phyloP scores from a whole-genome alignment of 2,797 vertebrate genomes.

The Tragelaphus eurycerus region DNA sequence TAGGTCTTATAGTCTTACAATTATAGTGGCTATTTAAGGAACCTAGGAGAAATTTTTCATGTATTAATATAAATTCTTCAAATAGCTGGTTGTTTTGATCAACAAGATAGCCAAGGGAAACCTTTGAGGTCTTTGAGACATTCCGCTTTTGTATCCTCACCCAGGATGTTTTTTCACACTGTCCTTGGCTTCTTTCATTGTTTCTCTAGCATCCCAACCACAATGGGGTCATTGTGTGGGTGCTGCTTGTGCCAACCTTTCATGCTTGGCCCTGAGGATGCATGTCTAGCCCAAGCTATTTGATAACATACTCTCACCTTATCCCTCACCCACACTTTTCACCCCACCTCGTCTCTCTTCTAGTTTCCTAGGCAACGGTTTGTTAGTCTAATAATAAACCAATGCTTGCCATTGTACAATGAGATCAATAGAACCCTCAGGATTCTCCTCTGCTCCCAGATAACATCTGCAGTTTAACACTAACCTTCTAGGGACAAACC shows the following conservation, averaged over 20 bases:
- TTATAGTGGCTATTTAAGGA: not conserved
- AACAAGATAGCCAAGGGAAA: not conserved
- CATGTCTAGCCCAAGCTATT: not conserved
- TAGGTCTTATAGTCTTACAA: not conserved
- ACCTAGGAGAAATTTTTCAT: not conserved
- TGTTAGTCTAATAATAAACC: slow-evolving; percentile 26
- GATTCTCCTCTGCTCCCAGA: slow-evolving; percentile 5
- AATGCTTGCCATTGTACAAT: not conserved
- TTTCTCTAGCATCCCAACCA: not conserved
- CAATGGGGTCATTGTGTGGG: not conserved
- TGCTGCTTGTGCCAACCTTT: not conserved
- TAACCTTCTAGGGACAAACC: slow-evolving; percentile 7
- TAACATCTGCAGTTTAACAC: slow-evolving; percentile 12
- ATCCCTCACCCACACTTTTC: not conserved
- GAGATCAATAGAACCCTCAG: not conserved
- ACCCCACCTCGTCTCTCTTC: not conserved
- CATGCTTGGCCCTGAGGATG: not conserved
- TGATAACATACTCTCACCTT: slow-evolving; percentile 5
- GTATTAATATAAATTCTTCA: slow-evolving; percentile 19
- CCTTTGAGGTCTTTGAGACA: not conserved
- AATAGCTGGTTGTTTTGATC: not conserved
- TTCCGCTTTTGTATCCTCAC: not conserved
- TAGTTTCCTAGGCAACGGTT: slow-evolving; percentile 50
- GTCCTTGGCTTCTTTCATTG: not conserved
- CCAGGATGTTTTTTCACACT: not conserved